These are phyloP conservation scores for Entomyzon cyanotis DNA, from an alignment of 2,113 vertebrate species.

Conservation along the genomic window DNA sequence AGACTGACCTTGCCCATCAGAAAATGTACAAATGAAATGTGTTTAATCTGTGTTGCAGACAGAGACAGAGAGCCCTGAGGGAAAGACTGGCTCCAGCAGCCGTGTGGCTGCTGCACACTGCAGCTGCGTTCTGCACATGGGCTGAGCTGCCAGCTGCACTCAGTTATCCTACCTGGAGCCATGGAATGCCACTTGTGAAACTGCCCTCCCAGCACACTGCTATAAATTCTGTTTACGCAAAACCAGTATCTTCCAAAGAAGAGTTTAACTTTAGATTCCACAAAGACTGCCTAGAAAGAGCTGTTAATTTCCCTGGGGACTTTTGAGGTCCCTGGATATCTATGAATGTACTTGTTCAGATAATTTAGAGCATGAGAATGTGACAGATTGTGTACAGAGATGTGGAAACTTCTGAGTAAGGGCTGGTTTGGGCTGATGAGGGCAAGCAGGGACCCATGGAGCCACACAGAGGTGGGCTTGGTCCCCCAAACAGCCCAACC, in stretches of 20 bases:
- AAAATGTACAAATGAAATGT: not conserved
- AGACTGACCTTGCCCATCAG: conserved; percentile 11
- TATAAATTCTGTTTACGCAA: not conserved
- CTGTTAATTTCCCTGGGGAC: not conserved
- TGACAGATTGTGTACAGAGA: not conserved
- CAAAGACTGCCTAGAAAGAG: not conserved
- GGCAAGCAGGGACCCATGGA: rapidly evolving
- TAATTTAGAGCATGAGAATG: not conserved
- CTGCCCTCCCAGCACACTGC: not conserved
- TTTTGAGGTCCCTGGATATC: not conserved
- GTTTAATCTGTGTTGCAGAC: not conserved
- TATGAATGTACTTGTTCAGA: not conserved
- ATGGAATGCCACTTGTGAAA: rapidly evolving
- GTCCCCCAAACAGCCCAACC: not conserved
- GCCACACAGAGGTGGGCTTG: not conserved
- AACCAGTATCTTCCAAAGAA: not conserved
- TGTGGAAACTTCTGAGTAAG: not conserved
- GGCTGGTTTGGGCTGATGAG: not conserved
- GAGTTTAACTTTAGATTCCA: not conserved
- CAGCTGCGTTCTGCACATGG: rapidly evolving
- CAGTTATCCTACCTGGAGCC: not conserved
- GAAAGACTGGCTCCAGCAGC: not conserved
- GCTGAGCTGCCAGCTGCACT: not conserved
- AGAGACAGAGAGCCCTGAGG: not conserved
- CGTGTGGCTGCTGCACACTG: not conserved